These are phyloP conservation scores for Syngnathus typhle DNA, from an alignment of 2,113 vertebrate species.

Conservation along the genomic window DNA sequence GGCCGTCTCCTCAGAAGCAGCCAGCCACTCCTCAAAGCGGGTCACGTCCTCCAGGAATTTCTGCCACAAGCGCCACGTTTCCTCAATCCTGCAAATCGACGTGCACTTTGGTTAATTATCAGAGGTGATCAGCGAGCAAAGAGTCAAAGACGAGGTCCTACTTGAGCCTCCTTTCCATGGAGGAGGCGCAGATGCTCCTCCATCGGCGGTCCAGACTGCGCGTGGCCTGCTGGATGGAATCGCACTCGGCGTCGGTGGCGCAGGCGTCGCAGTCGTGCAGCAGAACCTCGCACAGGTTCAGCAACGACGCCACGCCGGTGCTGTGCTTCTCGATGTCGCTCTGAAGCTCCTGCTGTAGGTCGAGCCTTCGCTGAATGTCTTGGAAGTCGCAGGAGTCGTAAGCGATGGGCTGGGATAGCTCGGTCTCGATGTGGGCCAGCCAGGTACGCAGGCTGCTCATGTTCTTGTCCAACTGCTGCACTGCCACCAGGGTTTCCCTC, in stretches of 20 bases:
- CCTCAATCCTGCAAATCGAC: conserved; percentile 81
- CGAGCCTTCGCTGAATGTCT: conserved; percentile 93
- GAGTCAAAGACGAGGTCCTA: conserved; percentile 52
- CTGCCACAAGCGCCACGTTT: conserved; percentile 95
- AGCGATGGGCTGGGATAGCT: conserved; percentile 86
- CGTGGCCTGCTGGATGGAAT: conserved; percentile 95
- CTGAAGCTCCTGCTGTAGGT: conserved; percentile 95
- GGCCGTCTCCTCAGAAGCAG: conserved; percentile 81
- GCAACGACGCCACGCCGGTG: conserved; percentile 89
- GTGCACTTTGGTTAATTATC: background rate
- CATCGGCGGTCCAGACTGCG: conserved; percentile 91
- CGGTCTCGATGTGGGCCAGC: conserved; percentile 90
- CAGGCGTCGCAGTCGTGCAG: conserved; percentile 97
- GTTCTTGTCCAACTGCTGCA: conserved; percentile 96
- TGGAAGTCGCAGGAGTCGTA: conserved; percentile 87
- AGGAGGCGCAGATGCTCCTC: conserved; percentile 95
- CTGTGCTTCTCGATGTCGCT: conserved; percentile 97
- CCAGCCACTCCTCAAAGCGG: conserved; percentile 88
- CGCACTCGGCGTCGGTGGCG: conserved; percentile 88
- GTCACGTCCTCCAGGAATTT: conserved; percentile 93
- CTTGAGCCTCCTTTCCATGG: conserved; percentile 93
- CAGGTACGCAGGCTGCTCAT: conserved; percentile 89
- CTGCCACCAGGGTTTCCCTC: conserved; percentile 88
- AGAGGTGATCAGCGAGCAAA: background rate
- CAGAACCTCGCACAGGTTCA: conserved; percentile 94